Base-by-base conservation (phyloP, 2,797 vertebrate species). In the Amblyopsis hoosieri region DNA sequence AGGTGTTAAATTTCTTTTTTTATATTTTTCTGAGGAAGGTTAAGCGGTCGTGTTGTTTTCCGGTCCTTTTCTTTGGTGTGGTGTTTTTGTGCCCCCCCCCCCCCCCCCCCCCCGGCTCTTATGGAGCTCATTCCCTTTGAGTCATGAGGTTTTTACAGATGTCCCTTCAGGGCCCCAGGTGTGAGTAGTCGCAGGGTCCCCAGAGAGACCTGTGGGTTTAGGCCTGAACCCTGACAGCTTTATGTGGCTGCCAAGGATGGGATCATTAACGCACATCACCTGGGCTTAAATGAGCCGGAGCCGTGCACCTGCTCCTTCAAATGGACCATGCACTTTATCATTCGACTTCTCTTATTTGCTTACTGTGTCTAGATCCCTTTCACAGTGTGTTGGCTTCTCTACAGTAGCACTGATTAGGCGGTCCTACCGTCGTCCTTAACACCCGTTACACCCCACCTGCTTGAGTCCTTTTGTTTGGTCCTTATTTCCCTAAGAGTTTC, bases 111-210 rank as follows among this genome's bases (percentile, higher is more conserved):
- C 3, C n/a, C 65, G 61, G 72, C 67, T 82, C 60, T 74, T 56
- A 60, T 51, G 49, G 1, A 71, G 71, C 66, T 82, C 75, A 81
- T 84, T 85, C 81, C 76, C 62, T 83, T 81, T 75, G 74, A 81
- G 75, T 81, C 69, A 49, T 17, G 57, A 57, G 75, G 78, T 61
- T 82, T 14, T 74, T 79, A 68, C 72, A 81, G 79, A 76, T 80
- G 83, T 83, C 78, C 72, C 83, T 71, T 62, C 19, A 66, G 72
- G 83, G 68, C 57, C 62, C 42, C 12, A 49, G 58, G 59, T 60
- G 76, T 75, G 67, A 63, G 67, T 49, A 58, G 70, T 29, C 2
- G 13, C 14, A 5, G 55, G 0, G 49, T 69, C 71, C 71, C 73
- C 54, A 54, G 19, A 7, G 54, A 74, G 71, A 66, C 14, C 0